Base-by-base conservation (phyloP, 2,113 vertebrate genomes). In the Coreoperca whiteheadi region DNA sequence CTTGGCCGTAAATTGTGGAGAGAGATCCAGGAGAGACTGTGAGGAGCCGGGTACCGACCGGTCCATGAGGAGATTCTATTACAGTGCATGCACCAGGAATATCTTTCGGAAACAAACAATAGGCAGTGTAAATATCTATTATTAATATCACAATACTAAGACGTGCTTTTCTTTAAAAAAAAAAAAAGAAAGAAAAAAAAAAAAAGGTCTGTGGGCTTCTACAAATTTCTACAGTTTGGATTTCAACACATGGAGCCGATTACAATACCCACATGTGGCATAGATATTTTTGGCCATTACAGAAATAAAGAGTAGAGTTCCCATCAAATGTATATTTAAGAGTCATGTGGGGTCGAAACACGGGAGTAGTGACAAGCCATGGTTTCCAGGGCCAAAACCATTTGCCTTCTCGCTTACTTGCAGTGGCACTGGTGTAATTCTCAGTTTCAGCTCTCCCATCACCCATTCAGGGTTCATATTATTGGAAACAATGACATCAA, bases 401-500 rank as follows among this genome's bases (percentile, higher is more conserved):
- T 87, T 81, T 73, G 74, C 71, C 57, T 41, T 51, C 43, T 57
- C 34, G 23, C 63, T 73, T 21, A 41, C 34, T 87, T 82, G 69
- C 53, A 30, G 54, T 25, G 54, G 59, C 80, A 68, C 46, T 81
- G 61, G 30, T 81, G 28, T 37, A 66, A 88, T 61, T 80, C 84
- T 87, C 85, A 69, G 46, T 89, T 79, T 60, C 69, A 77, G 83
- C 67, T 57, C 74, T 82, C 57, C 64, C 74, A 74, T 84, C 78
- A 65, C 32, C 80, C 56, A 51, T 60, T 84, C 63, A 69, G 46
- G n/a, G 20, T 77, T 89, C 71, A 51, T 80, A 83, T 91, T 84
- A 88, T 86, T 76, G 86, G 92, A 92, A 94, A 91, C 72, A 92
- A 79, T 92, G 83, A 92, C 82, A 75, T 82, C 71, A 85, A 79